Evolutionary conservation across 2,888 invertebrate genomes (phyloP).

Genomic region (Caenorhabditis sp.): DNA sequence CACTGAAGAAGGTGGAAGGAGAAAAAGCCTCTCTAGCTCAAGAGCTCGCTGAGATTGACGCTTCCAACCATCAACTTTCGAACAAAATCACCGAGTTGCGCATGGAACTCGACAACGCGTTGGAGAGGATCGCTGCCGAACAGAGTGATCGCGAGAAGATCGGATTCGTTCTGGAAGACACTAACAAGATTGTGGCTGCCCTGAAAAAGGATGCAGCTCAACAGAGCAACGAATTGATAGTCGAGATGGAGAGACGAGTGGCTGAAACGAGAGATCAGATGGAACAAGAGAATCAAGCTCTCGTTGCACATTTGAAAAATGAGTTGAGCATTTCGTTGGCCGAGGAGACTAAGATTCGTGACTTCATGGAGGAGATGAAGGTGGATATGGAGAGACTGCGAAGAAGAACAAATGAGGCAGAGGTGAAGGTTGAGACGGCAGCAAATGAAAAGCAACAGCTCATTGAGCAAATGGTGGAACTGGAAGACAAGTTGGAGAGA

Average conservation of each 20-base stretch:
- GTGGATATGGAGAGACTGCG: conserved; percentile 10
- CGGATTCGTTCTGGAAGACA: conserved; percentile 2
- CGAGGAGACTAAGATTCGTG: conserved; percentile 28
- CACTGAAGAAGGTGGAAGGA: conserved; percentile 43
- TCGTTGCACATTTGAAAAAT: conserved; percentile 3
- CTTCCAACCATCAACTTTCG: neutral
- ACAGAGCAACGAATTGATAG: conserved; percentile 12
- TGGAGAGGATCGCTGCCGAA: neutral
- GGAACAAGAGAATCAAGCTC: neutral
- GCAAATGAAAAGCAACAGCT: conserved; percentile 25
- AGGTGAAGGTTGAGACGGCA: conserved; percentile 12
- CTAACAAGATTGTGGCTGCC: neutral
- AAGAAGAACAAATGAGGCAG: conserved; percentile 26
- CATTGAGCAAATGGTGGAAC: conserved; percentile 9
- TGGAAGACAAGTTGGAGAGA: conserved; percentile 31
- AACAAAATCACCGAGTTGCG: conserved; percentile 9
- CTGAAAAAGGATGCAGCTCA: conserved; percentile 6
- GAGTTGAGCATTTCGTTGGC: conserved; percentile 17
- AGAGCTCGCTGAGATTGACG: conserved; percentile 13
- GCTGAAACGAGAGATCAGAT: conserved; percentile 10
- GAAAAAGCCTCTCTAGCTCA: conserved; percentile 26
- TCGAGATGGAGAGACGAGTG: conserved; percentile 26
- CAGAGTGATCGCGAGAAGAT: neutral
- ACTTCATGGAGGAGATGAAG: conserved; percentile 7
- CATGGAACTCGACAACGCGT: conserved; percentile 5